A percentile compares a stretch with the other conserved stretches of the same genome.
Evolutionary conservation across 2,888 invertebrate genomes (phyloP).

Genomic region (Coelopa pilipes): DNA sequence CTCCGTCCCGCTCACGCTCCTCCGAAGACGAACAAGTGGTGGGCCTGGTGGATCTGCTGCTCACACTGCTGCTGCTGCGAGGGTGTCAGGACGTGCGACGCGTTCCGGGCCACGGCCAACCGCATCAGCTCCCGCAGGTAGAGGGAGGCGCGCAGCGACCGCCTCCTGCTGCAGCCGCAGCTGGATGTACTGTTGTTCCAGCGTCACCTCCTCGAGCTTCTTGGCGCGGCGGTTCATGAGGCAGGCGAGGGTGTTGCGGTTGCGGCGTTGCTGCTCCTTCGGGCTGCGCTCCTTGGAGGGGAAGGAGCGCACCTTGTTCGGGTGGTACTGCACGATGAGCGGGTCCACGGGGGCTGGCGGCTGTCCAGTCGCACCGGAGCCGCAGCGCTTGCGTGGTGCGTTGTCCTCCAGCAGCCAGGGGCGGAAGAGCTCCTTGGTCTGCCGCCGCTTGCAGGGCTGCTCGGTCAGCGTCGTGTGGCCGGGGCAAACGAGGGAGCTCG

Average conservation of each 20-base stretch:
- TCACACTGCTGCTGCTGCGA: neutral
- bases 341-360: neutral
- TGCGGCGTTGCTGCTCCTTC: constrained; percentile 53
- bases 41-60: neutral
- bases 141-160: constrained; percentile 8
- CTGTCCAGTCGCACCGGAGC: neutral
- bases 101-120: neutral
- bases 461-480: neutral
- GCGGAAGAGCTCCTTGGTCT: constrained; percentile 45
- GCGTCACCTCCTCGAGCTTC: constrained; percentile 48
- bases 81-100: neutral
- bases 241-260: constrained; percentile 53
- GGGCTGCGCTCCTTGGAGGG: constrained; percentile 46
- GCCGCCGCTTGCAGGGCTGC: constrained; percentile 44
- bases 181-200: constrained; percentile 50
- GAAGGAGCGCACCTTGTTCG: constrained; percentile 52
- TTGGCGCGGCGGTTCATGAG: constrained; percentile 50
- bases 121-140: constrained; percentile 35
- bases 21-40: constrained; percentile 1
- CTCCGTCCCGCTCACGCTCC: neutral
- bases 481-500: neutral
- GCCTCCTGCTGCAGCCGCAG: constrained; percentile 45
- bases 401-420: constrained; percentile 49
- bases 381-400: neutral
- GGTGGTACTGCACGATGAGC: constrained; percentile 43